Base-by-base conservation (phyloP, 2,797 vertebrate species). In the Sebastes hopkinsi region DNA sequence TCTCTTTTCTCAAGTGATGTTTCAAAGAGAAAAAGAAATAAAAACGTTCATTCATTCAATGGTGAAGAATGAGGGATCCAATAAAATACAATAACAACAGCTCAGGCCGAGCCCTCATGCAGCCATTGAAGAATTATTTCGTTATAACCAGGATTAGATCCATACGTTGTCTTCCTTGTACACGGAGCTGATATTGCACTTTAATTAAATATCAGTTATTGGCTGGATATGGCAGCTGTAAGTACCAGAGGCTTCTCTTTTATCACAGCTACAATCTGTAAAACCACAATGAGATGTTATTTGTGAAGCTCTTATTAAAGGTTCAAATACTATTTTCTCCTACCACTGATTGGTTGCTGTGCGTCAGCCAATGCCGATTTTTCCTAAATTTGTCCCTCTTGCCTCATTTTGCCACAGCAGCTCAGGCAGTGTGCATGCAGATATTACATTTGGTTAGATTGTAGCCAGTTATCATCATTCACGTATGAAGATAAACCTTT, bases 401-500 rank as follows among this genome's bases (percentile, higher is more conserved):
- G 70, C 65, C 70, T 71, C 23, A 2, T 65, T 72, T 68, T 62
- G 1, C 68, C 13, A 50, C 69, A 58, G 52, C 32, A 46, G 59
- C 16, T 50, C 42, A 5, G 23, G 54, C 55, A 56, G 10, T 3
- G 30, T 13, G 30, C 20, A 14, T 5, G 23, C 65, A 8, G 14
- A 81, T 65, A 22, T 30, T 32, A 25, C 22, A 20, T 62, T 8
- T 11, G 4, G n/a, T 54, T 14, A 27, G 25, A 60, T 29, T n/a
- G 9, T 5, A 62, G 9, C 13, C 29, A 27, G 61, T 69, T 27
- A 56, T 66, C 27, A 46, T 56, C 55, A 64, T 69, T 60, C n/a
- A 56, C 1, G 1, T 6, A 79, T 60, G 74, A 82, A 82, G 81
- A 80, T 55, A 27, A 72, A 60, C 58, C 16, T 20, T 76, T 83